These are phyloP conservation scores for Myripristis murdjan DNA, from an alignment of 2,797 vertebrate species.

Conservation along the genomic window DNA sequence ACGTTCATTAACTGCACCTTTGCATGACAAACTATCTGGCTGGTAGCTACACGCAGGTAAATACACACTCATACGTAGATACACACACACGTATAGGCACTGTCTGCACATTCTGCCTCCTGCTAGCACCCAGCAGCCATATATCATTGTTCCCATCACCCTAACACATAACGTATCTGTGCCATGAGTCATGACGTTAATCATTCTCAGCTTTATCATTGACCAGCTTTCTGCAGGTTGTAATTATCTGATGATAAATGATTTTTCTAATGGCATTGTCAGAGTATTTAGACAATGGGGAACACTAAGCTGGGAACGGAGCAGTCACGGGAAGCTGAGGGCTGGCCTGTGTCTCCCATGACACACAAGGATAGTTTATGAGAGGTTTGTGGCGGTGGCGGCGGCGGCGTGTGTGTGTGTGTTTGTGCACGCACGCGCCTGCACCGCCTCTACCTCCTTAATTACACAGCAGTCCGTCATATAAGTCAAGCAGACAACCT, in stretches of 20 bases:
- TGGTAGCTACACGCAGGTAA: not conserved
- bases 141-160: conserved; percentile 37
- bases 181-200: conserved; percentile 47
- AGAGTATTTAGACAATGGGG: conserved; percentile 48
- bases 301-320: conserved; percentile 40
- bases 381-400: conserved; percentile 38
- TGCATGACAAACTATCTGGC: not conserved
- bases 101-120: conserved; percentile 2
- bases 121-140: not conserved
- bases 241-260: conserved; percentile 56
- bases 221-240: conserved; percentile 50
- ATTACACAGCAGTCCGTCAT: conserved; percentile 45
- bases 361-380: conserved; percentile 57
- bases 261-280: conserved; percentile 26
- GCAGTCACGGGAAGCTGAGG: conserved; percentile 25
- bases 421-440: conserved; percentile 21
- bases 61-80: conserved; percentile 26
- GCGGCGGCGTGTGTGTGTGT: conserved; percentile 16
- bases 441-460: conserved; percentile 48
- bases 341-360: conserved; percentile 38
- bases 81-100: conserved; percentile 2
- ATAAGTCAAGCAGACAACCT: conserved; percentile 50
- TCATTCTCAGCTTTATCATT: conserved; percentile 52
- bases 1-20: not conserved
- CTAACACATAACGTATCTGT: conserved; percentile 15